Base-by-base conservation (phyloP, 23 tunicate species). In the Phallusia fumigata region DNA sequence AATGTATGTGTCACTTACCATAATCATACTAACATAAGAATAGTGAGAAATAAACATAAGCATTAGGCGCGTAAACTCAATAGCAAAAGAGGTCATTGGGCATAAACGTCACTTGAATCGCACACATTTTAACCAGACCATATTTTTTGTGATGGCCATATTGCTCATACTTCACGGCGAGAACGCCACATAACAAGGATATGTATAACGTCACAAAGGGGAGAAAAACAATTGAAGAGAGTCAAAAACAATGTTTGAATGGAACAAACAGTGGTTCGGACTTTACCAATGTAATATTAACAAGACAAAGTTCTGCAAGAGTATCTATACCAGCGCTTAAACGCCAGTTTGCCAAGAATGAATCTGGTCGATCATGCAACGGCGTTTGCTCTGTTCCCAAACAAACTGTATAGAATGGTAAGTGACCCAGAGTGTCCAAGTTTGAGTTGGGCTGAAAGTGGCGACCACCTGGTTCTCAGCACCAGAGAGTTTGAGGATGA, bases 401-500 rank as follows among this genome's bases (percentile, higher is more conserved):
- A 76, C 40, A 88, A 88, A 73, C 79, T 88, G 18, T 88, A 47
- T 83, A 86, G 87, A 18, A 88, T 88, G 92, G 82, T 88, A 50
- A 84, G 80, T 65, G 92, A 88, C 65, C 32, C 80, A 19, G 79
- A 83, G 58, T 88, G 92, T 73, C 84, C 50, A 12, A 82, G 82
- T 30, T 72, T 88, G 84, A 76, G 31, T 26, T 88, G 92, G 92
- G 92, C 83, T 11, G 92, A 77, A 3, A 81, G 58, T 31, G 92
- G 92, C 40, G 87, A 83, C 65, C 92, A 88, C 65, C 53, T 88
- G 53, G 80, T 88, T 69, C 35, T 88, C 22, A 88, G 83, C 52
- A 88, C 92, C 16, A 78, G 92, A 52, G 75, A 35, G 19, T 88
- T 88, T 83, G 92, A 88, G 49, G 87, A 88, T 40, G 92, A 88